Evolutionary conservation across 2,113 vertebrate species (phyloP).

Genomic region (Malurus cyaneus): DNA sequence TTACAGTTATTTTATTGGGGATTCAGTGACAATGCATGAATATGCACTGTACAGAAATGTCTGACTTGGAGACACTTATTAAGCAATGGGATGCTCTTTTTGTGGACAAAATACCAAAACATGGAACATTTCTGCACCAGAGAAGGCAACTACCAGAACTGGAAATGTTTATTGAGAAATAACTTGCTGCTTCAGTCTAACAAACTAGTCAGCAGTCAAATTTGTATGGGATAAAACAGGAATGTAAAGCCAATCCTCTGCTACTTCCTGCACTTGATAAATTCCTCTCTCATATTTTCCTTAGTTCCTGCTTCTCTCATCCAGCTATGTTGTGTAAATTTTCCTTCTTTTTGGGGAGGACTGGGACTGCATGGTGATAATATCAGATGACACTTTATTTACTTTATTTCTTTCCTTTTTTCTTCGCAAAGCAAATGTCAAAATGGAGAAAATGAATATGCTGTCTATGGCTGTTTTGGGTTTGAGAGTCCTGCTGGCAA

Average conservation of each 20-base stretch:
- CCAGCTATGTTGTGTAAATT: neutral
- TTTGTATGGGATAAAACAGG: neutral
- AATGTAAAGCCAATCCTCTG: neutral
- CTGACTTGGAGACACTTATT: neutral
- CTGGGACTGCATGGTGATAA: too few species aligned
- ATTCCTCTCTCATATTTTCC: neutral
- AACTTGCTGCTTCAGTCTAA: neutral
- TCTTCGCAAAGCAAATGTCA: neutral
- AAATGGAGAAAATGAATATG: constrained; percentile 59
- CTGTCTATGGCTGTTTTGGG: constrained; percentile 69
- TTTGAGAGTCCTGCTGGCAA: constrained; percentile 80
- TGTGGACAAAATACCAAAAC: neutral
- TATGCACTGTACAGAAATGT: neutral
- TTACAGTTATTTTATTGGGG: neutral
- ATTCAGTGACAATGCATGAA: neutral
- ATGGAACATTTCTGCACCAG: neutral
- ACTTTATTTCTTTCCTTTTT: neutral
- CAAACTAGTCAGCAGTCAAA: neutral
- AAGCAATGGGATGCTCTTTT: neutral
- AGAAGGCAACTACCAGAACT: neutral
- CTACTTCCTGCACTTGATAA: neutral
- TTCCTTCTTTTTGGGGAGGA: neutral
- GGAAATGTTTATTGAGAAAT: neutral
- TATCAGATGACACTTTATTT: neutral
- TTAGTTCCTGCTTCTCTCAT: neutral